phyloP scores from a whole-genome alignment of 1,140 invertebrate species.

The Tetraneura akinire region DNA sequence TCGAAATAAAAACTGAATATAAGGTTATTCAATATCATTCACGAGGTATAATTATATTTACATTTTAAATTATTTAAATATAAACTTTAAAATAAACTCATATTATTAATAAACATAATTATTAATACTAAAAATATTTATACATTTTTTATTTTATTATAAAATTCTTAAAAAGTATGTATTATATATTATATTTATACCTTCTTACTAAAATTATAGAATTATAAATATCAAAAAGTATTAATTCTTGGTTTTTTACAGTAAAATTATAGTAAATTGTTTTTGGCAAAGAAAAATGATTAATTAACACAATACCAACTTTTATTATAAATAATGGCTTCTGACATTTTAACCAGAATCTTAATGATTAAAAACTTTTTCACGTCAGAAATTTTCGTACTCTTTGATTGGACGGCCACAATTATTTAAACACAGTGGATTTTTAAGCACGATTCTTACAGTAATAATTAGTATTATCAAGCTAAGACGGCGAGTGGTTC shows the following conservation, averaged over 20 bases:
- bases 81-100: too few relatives aligned
- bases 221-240: not conserved
- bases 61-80: too few relatives aligned
- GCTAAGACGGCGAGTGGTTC: not conserved
- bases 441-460: not conserved
- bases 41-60: too few relatives aligned
- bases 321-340: conserved; percentile 18
- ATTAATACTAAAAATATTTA: too few relatives aligned
- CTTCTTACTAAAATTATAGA: conserved; percentile 16
- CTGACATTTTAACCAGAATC: conserved; percentile 15
- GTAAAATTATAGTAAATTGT: not conserved
- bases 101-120: too few relatives aligned
- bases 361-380: conserved; percentile 40
- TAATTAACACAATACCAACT: conserved; percentile 37
- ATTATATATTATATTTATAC: too few relatives aligned
- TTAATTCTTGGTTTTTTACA: conserved; percentile 25
- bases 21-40: too few relatives aligned
- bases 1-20: too few relatives aligned
- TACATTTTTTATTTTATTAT: too few relatives aligned
- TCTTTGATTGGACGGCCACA: not conserved
- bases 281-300: conserved; percentile 26
- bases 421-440: not conserved
- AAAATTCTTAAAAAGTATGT: too few relatives aligned
- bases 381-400: conserved; percentile 7
- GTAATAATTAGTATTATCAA: not conserved